These are phyloP conservation scores for Oophaga sylvatica DNA, from an alignment of 2,797 vertebrate species.

Conservation along the genomic window DNA sequence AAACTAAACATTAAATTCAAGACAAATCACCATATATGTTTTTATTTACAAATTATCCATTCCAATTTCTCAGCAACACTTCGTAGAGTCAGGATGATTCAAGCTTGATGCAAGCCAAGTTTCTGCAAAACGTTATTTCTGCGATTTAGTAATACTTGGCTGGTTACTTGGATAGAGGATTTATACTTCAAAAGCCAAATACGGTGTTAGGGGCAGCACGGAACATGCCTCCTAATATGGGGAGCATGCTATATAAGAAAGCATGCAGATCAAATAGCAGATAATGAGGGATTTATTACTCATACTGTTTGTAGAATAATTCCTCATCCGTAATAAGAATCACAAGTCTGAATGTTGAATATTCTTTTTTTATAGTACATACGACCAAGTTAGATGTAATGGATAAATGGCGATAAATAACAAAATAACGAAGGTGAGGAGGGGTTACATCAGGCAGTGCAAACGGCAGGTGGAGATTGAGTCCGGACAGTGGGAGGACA, in stretches of 20 bases:
- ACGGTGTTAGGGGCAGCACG: constrained; percentile 52
- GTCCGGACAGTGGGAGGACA: not conserved
- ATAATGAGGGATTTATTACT: not conserved
- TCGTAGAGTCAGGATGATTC: not conserved
- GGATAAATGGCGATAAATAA: not conserved
- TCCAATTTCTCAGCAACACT: not conserved
- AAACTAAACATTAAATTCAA: too few species aligned
- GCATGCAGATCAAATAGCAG: constrained; percentile 26
- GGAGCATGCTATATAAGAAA: constrained; percentile 30
- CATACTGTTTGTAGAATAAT: not conserved
- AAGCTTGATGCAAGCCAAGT: not conserved
- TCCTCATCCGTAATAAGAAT: not conserved
- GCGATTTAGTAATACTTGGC: constrained; percentile 23
- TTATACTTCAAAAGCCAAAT: constrained; percentile 50
- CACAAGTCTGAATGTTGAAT: not conserved
- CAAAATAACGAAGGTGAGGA: not conserved
- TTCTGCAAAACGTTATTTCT: constrained; percentile 37
- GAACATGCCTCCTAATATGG: constrained; percentile 50
- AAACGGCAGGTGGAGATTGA: not conserved
- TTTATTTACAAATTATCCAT: not conserved
- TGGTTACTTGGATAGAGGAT: not conserved
- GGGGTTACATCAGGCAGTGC: not conserved
- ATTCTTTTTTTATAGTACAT: not conserved
- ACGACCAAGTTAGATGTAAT: not conserved
- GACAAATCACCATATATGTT: not conserved